Conservation (phyloP, 2,888 invertebrate genomes). For the Cynaeus angustus region DNA sequence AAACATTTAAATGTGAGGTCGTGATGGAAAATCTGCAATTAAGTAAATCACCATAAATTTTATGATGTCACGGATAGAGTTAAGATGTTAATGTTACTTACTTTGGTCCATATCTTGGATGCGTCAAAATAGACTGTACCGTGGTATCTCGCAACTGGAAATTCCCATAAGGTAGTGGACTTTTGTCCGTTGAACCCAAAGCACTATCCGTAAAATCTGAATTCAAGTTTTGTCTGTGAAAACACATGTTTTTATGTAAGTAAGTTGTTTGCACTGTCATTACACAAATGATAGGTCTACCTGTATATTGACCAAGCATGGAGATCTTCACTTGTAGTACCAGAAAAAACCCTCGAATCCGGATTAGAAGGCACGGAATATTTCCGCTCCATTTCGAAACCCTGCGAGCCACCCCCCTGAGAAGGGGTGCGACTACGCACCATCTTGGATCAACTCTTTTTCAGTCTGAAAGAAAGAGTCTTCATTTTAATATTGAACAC, state of each 20-base stretch:
- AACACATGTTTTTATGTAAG: constrained; percentile 36
- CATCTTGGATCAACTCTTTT: constrained; percentile 52
- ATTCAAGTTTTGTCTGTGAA: constrained; percentile 91
- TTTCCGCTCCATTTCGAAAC: constrained; percentile 84
- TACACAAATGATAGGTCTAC: constrained; percentile 68
- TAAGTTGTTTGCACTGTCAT: constrained; percentile 3
- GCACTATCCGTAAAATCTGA: constrained; percentile 97
- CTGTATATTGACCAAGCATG: constrained; percentile 98
- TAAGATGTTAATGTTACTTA: constrained; percentile 72
- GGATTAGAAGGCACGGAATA: constrained; percentile 92
- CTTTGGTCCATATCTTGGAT: constrained; percentile 93
- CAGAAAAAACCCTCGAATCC: constrained; percentile 80
- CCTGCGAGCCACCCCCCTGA: constrained; percentile 72
- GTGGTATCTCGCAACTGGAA: constrained; percentile 95
- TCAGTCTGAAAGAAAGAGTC: constrained; percentile 14
- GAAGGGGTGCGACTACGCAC: constrained; percentile 66
- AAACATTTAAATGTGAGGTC: not conserved
- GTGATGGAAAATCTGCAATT: not conserved
- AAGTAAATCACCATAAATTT: too few species aligned
- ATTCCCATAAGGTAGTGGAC: constrained; percentile 94
- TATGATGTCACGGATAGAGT: not conserved
- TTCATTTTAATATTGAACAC: too few species aligned
- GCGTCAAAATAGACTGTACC: constrained; percentile 91
- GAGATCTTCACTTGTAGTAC: constrained; percentile 91
- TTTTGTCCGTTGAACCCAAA: constrained; percentile 92